Evolutionary conservation across 2,888 invertebrate species (phyloP).

Genomic region (Oithona nana): DNA sequence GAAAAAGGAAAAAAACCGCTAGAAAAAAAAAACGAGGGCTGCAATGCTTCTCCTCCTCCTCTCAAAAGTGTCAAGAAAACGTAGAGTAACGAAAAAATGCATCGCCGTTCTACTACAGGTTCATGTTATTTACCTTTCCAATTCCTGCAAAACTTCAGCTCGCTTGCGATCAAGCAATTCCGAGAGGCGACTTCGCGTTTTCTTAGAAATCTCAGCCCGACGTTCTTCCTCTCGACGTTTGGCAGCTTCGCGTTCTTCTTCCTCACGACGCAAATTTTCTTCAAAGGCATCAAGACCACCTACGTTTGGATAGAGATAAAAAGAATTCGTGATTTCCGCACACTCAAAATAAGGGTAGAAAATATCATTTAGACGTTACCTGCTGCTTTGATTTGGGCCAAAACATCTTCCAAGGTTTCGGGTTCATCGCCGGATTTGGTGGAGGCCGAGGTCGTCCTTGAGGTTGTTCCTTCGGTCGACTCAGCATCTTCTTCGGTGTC

Average conservation of each 20-base stretch:
- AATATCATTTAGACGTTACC: neutral
- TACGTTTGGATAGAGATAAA: too few species aligned
- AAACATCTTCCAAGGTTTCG: conserved; percentile 1
- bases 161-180: conserved; percentile 9
- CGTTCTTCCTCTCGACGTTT: conserved; percentile 17
- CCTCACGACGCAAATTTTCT: conserved; percentile 30
- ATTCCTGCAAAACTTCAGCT: neutral
- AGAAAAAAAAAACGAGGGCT: too few species aligned
- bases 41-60: too few species aligned
- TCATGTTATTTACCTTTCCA: neutral
- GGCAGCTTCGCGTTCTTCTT: conserved; percentile 33
- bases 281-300: conserved; percentile 19
- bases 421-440: conserved; percentile 1
- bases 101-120: too few species aligned
- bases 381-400: conserved; percentile 5
- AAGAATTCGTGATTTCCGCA: too few species aligned
- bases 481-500: conserved; percentile 34
- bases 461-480: conserved; percentile 28
- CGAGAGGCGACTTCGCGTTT: conserved; percentile 15
- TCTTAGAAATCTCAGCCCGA: conserved; percentile 19
- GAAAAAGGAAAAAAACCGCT: too few species aligned
- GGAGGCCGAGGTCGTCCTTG: neutral
- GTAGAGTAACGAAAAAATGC: too few species aligned
- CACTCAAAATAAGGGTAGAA: neutral
- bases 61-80: too few species aligned